A percentile compares a stretch with the other conserved stretches of the same genome.
These are phyloP conservation scores for Macrosiphum euphorbiae DNA, from an alignment of 2,888 invertebrate genomes.

Conservation along the genomic window DNA sequence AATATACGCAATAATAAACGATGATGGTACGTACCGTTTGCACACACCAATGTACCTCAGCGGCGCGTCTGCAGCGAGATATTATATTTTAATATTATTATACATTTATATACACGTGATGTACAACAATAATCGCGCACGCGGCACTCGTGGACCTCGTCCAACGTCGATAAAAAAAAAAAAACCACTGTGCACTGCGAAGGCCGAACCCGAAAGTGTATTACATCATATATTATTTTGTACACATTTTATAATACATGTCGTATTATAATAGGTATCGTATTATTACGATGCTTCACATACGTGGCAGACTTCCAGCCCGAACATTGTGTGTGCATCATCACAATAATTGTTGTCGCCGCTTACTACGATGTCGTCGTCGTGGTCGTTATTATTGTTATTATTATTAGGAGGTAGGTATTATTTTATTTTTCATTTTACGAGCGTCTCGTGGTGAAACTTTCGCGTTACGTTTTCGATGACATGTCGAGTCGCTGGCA, in stretches of 20 bases:
- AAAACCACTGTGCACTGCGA: neutral
- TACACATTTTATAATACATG: neutral
- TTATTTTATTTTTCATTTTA: neutral
- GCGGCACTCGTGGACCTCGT: constrained; percentile 39
- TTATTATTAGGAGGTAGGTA: neutral
- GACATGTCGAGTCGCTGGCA: neutral
- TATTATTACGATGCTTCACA: neutral
- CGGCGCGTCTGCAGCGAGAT: neutral
- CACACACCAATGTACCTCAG: neutral
- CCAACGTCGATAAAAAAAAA: neutral
- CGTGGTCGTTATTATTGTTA: neutral
- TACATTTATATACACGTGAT: neutral
- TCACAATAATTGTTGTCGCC: neutral
- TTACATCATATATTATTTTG: neutral
- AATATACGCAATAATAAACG: no score
- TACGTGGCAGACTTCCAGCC: constrained; percentile 45
- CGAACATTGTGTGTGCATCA: constrained; percentile 18
- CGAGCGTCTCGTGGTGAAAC: neutral
- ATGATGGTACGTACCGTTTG: no score
- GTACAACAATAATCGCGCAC: constrained; percentile 4
- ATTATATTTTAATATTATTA: neutral
- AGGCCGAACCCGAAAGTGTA: constrained; percentile 31
- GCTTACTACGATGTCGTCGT: no score
- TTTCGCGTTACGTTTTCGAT: neutral
- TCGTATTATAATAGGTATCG: neutral